Evolutionary conservation across 2,113 vertebrate genomes (phyloP), one percentile per base, ranked within the genome.

Genomic region (Heterocephalus glaber): DNA sequence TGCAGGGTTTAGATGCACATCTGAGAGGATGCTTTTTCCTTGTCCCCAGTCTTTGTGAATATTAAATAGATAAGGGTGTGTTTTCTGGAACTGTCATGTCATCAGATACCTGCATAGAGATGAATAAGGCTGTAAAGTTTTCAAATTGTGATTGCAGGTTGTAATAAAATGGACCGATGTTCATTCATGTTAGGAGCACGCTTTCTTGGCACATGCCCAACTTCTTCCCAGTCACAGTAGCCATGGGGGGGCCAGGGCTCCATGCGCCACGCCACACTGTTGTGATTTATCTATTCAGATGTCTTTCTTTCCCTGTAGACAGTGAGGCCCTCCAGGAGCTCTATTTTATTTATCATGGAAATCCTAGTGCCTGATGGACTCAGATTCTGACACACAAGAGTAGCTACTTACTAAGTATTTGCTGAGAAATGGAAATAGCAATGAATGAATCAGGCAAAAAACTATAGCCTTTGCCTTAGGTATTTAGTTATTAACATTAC

Each of bases 1-100:
- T 98, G 87, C 92, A 98, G 98, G 97, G 86, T 86, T 96, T 97
- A 94, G 54, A 85, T 97, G 80, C 89, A 65, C 72, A 92, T 74
- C 83, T 97, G 84, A 35, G 89, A 72, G 83, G 33, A 72, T 81
- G 65, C 72, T 97, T 56, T 95, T 83, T 88, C 81, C 52, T 41
- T 77, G 72, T 90, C 52, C 41, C 33, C 95, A 92, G 76, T 92
- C 35, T 96, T 97, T 95, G 94, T 81, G 49, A 77, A 86, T 92
- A 86, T 83, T 80, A 93, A 80, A 91, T n/a, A 92, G 24, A 44
- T 83, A 89, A 68, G 35, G 56, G 68, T 95, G 49, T 60, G 93
- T 72, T 95, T 86, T 94, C n/a, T 91, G 96, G 61, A 97, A 66
- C 84, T 97, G 89, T 95, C 60, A 66, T 66, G 41, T 38, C 65